phyloP scores from a whole-genome alignment of 2,888 invertebrate species.

The Rhodophaea formosa region DNA sequence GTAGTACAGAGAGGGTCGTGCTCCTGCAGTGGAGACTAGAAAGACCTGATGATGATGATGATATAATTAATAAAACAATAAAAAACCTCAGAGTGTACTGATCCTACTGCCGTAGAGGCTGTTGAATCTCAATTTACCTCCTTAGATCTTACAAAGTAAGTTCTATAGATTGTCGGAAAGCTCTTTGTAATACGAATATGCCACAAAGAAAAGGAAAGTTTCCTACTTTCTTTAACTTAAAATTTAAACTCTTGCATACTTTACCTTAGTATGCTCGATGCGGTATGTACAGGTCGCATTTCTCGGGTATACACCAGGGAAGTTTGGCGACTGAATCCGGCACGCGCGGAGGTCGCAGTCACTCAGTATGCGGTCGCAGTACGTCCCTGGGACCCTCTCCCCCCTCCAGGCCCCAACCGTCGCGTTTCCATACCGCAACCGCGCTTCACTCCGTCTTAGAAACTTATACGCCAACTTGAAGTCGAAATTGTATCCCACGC shows the following conservation, averaged over 20 bases:
- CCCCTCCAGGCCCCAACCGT: slow-evolving; percentile 88
- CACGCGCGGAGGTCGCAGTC: slow-evolving; percentile 87
- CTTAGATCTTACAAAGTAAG: too few relatives aligned
- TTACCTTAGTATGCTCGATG: slow-evolving; percentile 82
- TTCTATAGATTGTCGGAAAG: too few relatives aligned
- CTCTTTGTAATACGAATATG: neutral
- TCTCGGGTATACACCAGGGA: slow-evolving; percentile 93
- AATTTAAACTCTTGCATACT: slow-evolving; percentile 15
- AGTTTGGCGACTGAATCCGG: slow-evolving; percentile 93
- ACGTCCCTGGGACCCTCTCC: slow-evolving; percentile 86
- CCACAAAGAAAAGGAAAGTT: neutral
- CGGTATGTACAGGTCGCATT: slow-evolving; percentile 92
- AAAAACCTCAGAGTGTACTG: too few relatives aligned
- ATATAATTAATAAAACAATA: too few relatives aligned
- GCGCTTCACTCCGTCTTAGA: slow-evolving; percentile 87
- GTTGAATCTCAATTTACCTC: too few relatives aligned
- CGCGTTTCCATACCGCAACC: slow-evolving; percentile 88
- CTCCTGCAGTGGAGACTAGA: too few relatives aligned
- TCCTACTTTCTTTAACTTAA: neutral
- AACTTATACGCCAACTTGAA: slow-evolving; percentile 93
- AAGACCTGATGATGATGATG: too few relatives aligned
- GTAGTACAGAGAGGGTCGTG: too few relatives aligned
- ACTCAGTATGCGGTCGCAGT: slow-evolving; percentile 90
- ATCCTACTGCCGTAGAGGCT: too few relatives aligned
- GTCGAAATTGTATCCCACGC: slow-evolving; percentile 90